Conservation (phyloP, 2,797 vertebrate genomes). For the Zenarchopterus dispar region DNA sequence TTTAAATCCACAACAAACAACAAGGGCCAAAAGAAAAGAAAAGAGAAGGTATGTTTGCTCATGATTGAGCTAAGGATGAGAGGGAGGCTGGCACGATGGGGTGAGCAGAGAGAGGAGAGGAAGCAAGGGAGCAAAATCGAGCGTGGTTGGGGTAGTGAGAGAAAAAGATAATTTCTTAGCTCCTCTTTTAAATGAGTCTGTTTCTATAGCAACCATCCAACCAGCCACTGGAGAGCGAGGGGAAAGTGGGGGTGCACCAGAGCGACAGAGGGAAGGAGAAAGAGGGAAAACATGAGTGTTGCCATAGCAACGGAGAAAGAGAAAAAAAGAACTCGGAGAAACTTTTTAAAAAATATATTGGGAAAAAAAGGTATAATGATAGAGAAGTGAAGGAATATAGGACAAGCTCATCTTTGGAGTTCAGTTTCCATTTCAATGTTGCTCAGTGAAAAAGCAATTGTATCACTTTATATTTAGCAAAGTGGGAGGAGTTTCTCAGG, state of each 20-base stretch:
- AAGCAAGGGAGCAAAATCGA: conserved; percentile 45
- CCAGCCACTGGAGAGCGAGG: conserved; percentile 73
- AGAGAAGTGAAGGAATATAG: conserved; percentile 24
- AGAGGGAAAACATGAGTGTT: conserved; percentile 56
- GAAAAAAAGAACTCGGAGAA: conserved; percentile 70
- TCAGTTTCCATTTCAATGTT: no score
- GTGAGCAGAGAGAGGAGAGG: conserved; percentile 16
- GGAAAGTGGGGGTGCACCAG: conserved; percentile 70
- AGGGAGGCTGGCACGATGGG: conserved; percentile 7
- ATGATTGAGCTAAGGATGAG: conserved; percentile 47
- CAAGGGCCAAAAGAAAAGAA: conserved; percentile 55
- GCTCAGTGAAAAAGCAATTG: not conserved
- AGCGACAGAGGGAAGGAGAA: conserved; percentile 62
- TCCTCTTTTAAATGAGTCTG: conserved; percentile 85
- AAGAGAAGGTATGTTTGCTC: conserved; percentile 56
- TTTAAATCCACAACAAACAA: conserved; percentile 33
- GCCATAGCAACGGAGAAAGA: conserved; percentile 80
- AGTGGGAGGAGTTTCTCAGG: not conserved
- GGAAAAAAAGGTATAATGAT: conserved; percentile 46
- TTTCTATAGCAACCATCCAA: conserved; percentile 85
- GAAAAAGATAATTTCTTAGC: conserved; percentile 80
- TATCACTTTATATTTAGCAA: conserved; percentile 9
- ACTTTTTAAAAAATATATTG: conserved; percentile 63
- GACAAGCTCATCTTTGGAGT: no score
- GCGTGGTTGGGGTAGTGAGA: conserved; percentile 52